These are phyloP conservation scores for Pachypanchax playfairii DNA, from an alignment of 2,113 vertebrate species.

Conservation along the genomic window DNA sequence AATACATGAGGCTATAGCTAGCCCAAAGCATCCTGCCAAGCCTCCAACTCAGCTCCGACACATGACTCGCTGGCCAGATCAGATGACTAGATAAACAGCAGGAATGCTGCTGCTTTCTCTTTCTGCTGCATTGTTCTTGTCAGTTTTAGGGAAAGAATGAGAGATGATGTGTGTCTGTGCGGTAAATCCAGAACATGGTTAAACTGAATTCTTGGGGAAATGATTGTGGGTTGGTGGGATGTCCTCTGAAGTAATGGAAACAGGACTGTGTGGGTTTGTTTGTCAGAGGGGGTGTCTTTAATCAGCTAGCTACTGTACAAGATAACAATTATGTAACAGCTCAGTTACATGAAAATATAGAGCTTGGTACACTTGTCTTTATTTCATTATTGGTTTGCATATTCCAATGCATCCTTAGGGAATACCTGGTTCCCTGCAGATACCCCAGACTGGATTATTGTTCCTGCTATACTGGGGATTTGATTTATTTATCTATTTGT, in stretches of 20 bases:
- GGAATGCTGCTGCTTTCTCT: slow-evolving; percentile 67
- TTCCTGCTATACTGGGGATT: slow-evolving; percentile 17
- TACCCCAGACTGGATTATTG: neutral
- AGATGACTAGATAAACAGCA: slow-evolving; percentile 76
- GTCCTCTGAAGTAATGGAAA: neutral
- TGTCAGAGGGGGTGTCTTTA: slow-evolving; percentile 43
- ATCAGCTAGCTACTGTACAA: slow-evolving; percentile 43
- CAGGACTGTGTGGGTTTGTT: slow-evolving; percentile 3
- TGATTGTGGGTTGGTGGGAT: neutral
- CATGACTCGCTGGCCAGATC: slow-evolving; percentile 72
- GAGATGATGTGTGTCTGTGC: neutral
- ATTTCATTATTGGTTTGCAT: slow-evolving; percentile 37
- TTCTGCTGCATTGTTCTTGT: slow-evolving; percentile 45
- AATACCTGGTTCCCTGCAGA: slow-evolving; percentile 6
- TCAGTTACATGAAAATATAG: slow-evolving; percentile 28
- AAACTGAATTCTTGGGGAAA: neutral
- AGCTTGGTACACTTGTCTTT: slow-evolving; percentile 8
- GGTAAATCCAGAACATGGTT: neutral
- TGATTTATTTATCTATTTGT: slow-evolving; percentile 41
- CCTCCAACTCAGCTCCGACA: slow-evolving; percentile 40
- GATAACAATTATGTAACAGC: slow-evolving; percentile 55
- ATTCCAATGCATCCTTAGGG: slow-evolving; percentile 23
- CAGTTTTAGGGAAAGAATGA: slow-evolving; percentile 15
- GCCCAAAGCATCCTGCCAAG: slow-evolving; percentile 50
- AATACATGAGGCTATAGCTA: slow-evolving; percentile 22